Base-by-base conservation (phyloP, 2,113 vertebrate genomes). In the Sterna hirundo region DNA sequence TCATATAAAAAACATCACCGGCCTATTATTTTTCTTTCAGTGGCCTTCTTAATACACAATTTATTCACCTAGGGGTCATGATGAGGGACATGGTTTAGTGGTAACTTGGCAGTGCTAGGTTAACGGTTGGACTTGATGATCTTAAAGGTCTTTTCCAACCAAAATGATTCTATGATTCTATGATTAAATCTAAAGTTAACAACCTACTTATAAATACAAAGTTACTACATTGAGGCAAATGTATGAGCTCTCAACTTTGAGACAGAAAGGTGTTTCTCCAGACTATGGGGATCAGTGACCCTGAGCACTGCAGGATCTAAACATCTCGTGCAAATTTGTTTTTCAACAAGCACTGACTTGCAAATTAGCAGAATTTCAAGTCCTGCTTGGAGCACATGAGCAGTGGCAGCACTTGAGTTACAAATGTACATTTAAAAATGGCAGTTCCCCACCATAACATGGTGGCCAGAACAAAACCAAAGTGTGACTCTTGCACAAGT, bases 221-320 rank as follows among this genome's bases (percentile, higher is more conserved):
- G 15, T 62, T 71, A 47, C 17, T 71, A 38, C 22, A 36, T 4
- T 15, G 3, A 71, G 13, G 55, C 14, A 88, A 61, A 78, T 13
- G 25, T 25, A 42, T 36, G 55, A 91, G 36, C 20, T 66, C 49
- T 55, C 75, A 70, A 8, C 15, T 70, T 80, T 36, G 66, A 61
- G 72, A 57, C 0, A 0, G 68, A 83, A 75, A 55, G 29, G 11
- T 1, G 1, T 46, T 83, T 86, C 18, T 55, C 32, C 61, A 75
- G 32, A 78, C 26, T 1, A 0, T 1, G 1, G 29, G 32, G 4
- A 66, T 8, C 4, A 2, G 36, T 36, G 52, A n/a, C 0, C 0
- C 13, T 38, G 36, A 46, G 22, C 34, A 66, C 22, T 26, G 36
- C 40, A 71, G 40, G 57, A 51, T 30, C 29, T 52, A 87, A 90